Base-by-base conservation (phyloP, 1,140 invertebrate genomes). In the Pachypsylla venusta region DNA sequence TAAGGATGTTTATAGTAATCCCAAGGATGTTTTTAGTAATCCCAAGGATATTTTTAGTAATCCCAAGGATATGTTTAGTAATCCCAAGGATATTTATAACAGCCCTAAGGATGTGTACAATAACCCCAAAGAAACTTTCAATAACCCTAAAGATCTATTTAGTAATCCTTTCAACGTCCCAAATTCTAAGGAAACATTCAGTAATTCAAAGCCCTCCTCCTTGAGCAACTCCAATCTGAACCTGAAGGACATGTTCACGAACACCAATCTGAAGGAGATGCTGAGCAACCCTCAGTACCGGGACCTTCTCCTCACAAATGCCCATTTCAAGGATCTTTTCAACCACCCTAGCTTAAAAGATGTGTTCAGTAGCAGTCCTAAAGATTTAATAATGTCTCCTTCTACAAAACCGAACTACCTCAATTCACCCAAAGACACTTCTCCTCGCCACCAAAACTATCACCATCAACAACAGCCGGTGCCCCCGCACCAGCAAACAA, bases 351-450 rank as follows among this genome's bases (percentile, higher is more conserved):
- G 7, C 7, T 19, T 48, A 19, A 48, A 48, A 19, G 42, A 48
- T 19, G 42, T 19, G 42, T 10, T 48, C 7, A 48, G n/a, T 70
- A 2, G 69, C 68, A 53, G 70, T 69, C 20, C 4, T 22, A 48
- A 48, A 48, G 42, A 5, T 22, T 48, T 48, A 22, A n/a, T n/a
- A n/a, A n/a, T n/a, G n/a, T n/a, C n/a, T n/a, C n/a, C n/a, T n/a
- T 22, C 42, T 35, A 35, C 30, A 7, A 35, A 35, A n/a, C n/a
- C 30, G 7, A 35, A 7, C 30, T 35, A 35, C 30, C 30, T 35
- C 30, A 35, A n/a, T n/a, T n/a, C 30, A 7, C n/a, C 30, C 30
- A 35, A 35, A 35, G 30, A 35, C 30, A 35, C 7, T 35, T 10
- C 30, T 10, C n/a, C 30, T 10, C 30, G n/a, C n/a, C n/a, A 35